Base-by-base conservation (phyloP, 2,888 invertebrate species). In the Metellina segmentata region DNA sequence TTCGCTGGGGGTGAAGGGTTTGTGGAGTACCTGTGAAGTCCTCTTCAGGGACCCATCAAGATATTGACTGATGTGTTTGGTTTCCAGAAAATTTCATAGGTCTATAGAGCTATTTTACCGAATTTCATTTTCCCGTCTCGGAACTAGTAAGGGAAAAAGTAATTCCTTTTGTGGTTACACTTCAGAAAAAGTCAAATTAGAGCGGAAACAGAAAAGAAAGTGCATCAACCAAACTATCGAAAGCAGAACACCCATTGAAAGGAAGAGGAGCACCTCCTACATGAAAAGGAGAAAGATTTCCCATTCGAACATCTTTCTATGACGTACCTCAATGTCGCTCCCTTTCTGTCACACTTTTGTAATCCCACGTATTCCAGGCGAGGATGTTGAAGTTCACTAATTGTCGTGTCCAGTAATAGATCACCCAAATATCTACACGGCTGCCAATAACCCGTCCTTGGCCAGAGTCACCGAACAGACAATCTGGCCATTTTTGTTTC, bases 361-460 rank as follows among this genome's bases (percentile, higher is more conserved):
- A 61, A 9, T 20, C 6, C 19, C n/a, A 7, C 34, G 34, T 34
- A 19, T 48, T 52, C 13, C 9, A 52, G 0, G 52, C 48, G 11
- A 81, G 8, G 34, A 20, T 61, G 61, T 69, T 34, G 34, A 9
- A 61, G 6, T 20, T 69, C 69, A 48, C 51, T 49, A 86, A 86
- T 77, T 77, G 78, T 49, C 77, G 49, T 16, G 51, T 71, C 78
- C 78, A 78, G 51, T 78, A 70, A 83, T 83, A 82, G 69, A 69
- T 9, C 81, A 20, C 11, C 82, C 78, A 9, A n/a, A 49, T 53
- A 34, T 61, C 13, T 34, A 78, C 69, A 77, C 19, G 75, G 49
- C 71, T 53, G 74, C 69, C 81, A 88, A 81, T 88, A 89, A 78
- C 83, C 81, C 69, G 83, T 78, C 89, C 89, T 89, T 89, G 82